Base-by-base conservation (phyloP, 1,140 invertebrate species). In the Hylyphantes graminicola region DNA sequence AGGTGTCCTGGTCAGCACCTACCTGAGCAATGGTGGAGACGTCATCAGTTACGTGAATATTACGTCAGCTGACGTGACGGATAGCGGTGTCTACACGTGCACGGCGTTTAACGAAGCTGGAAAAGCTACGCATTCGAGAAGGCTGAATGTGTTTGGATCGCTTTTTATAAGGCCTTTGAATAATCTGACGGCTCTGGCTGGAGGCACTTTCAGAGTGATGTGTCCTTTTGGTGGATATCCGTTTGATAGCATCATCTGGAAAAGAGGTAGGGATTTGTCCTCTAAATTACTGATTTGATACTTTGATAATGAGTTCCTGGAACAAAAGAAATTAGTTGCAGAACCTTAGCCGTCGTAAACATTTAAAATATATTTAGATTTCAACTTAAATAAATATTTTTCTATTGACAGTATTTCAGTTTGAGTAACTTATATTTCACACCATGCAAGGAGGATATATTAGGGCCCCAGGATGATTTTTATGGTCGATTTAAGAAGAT, bases 41-140 rank as follows among this genome's bases (percentile, higher is more conserved):
- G 94, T 96, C 88, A 93, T 96, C 87, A 95, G 94, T 90, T 94
- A 95, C 89, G 92, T 97, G 84, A 97, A 97, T 90, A 95, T 97
- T 87, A 93, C 94, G 19, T 94, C 94, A 50, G 95, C 97, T 68
- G 94, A 96, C 87, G 96, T 96, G 12, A 75, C 82, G 54, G 89
- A 89, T 81, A 90, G 90, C 21, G 90, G 90, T 15, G 88, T 89
- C 82, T 91, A 90, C 82, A 85, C 85, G 19, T 91, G 90, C 84
- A 87, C 86, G 13, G 89, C 89, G 3, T 87, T 75, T 10, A 91
- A 90, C 86, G 87, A 88, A 21, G 89, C 89, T 15, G 90, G 90
- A 12, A 68, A 75, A 91, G 93, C 87, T 6, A 83, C 83, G 11
- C 88, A 90, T 81, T 86, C 85, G 9, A 86, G 86, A 5, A 87